Percentiles rank a stretch among this genome's conserved stretches.
These are phyloP conservation scores for Falco naumanni DNA, from an alignment of 2,797 vertebrate species.

Conservation along the genomic window DNA sequence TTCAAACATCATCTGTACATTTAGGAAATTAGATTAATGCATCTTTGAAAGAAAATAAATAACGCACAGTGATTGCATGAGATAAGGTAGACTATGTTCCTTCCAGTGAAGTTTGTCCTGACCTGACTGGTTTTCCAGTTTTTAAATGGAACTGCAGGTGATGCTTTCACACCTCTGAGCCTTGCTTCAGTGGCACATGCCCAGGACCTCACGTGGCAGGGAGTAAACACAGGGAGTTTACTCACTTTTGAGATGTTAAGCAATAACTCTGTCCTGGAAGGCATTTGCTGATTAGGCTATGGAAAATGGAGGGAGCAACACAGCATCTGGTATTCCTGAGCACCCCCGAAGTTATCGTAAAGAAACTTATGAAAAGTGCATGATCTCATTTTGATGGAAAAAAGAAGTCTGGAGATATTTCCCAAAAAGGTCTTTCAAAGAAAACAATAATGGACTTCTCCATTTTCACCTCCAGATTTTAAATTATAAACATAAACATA, in stretches of 20 bases:
- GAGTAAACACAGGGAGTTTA: background rate
- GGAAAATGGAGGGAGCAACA: conserved; percentile 59
- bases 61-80: background rate
- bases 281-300: conserved; percentile 70
- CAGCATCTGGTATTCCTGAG: conserved; percentile 68
- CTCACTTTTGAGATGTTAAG: background rate
- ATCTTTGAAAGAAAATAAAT: background rate
- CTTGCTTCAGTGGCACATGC: background rate
- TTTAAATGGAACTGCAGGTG: background rate
- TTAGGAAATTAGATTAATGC: background rate
- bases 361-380: conserved; percentile 75
- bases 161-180: background rate
- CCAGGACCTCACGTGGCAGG: background rate
- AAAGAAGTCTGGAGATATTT: background rate
- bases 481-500: conserved; percentile 54
- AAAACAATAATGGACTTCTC: conserved; percentile 30
- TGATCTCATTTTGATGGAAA: conserved; percentile 30
- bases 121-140: background rate
- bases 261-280: conserved; percentile 25
- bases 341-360: conserved; percentile 72
- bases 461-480: conserved; percentile 24
- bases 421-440: conserved; percentile 37
- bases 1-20: background rate
- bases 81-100: background rate
- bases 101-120: background rate